These are phyloP conservation scores for Pollenia angustigena DNA, from an alignment of 2,888 invertebrate genomes.

Conservation along the genomic window DNA sequence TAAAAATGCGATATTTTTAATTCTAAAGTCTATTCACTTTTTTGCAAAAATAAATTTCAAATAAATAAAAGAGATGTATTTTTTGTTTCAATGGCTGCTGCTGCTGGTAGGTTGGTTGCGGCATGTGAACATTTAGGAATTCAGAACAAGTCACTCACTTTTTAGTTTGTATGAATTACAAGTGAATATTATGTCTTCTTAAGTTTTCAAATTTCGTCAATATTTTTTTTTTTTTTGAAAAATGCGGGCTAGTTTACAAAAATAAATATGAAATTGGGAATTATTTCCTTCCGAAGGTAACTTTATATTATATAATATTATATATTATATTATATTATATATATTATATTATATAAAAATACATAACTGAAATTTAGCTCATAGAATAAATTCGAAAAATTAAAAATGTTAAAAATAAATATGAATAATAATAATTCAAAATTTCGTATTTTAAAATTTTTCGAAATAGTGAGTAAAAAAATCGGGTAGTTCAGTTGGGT, in stretches of 20 bases:
- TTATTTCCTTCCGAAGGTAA: too few relatives aligned
- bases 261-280: background rate
- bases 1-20: constrained; percentile 49
- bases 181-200: constrained; percentile 63
- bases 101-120: constrained; percentile 49
- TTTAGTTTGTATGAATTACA: constrained; percentile 57
- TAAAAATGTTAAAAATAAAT: too few relatives aligned
- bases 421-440: background rate
- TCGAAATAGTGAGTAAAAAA: too few relatives aligned
- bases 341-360: too few relatives aligned
- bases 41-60: constrained; percentile 36
- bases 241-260: constrained; percentile 53
- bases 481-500: background rate
- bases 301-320: too few relatives aligned
- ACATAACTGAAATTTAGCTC: too few relatives aligned
- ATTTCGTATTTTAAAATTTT: background rate
- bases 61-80: constrained; percentile 64
- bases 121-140: constrained; percentile 69
- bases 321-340: too few relatives aligned
- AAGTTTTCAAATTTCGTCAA: constrained; percentile 18
- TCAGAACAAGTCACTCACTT: constrained; percentile 72
- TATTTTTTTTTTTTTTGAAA: constrained; percentile 17
- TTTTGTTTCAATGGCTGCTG: constrained; percentile 70
- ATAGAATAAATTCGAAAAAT: too few relatives aligned
- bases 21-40: constrained; percentile 58